Base-by-base conservation (phyloP, 2,888 invertebrate genomes). In the Spilosoma lubricipeda region DNA sequence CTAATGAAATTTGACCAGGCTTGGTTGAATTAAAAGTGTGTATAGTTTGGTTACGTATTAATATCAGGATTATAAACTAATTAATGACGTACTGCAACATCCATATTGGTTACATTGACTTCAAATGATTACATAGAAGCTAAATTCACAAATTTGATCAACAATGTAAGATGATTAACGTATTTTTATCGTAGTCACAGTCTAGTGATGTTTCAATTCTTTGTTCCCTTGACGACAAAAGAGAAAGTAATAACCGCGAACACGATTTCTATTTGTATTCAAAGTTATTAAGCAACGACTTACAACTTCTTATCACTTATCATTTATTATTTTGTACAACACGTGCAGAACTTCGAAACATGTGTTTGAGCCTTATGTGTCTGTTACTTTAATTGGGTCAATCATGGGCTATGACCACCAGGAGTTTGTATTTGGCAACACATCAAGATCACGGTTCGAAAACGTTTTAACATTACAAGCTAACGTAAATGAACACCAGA, bases 151-250 rank as follows among this genome's bases (percentile, higher is more conserved):
- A 82, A 82, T 80, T 80, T 76, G 78, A 80, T 70, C 77, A 81
- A 87, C 88, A 90, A 90, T 86, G 79, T 81, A 78, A 77, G 81
- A 87, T 90, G 89, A 90, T 89, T 89, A 90, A 88, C 85, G 83
- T 80, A 73, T 86, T 91, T 89, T 88, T 89, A 88, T 85, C 82
- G 73, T 72, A 80, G 86, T 87, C 87, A 87, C 86, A 82, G 85
- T 84, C 79, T 82, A 83, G 77, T 87, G 85, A 82, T 87, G 89
- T 91, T 89, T 85, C 82, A 82, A 87, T 80, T 86, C 88, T 89
- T 90, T 85, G 82, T 83, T 85, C 78, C 84, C 79, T 83, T 88
- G 81, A 80, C 80, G 82, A 86, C 79, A 87, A 86, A 89, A 90
- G 89, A 90, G 91, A 92, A 91, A 93, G 92, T 86, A 81, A 84